These are phyloP conservation scores for Zenarchopterus dispar DNA, from an alignment of 2,797 vertebrate species.

Conservation along the genomic window DNA sequence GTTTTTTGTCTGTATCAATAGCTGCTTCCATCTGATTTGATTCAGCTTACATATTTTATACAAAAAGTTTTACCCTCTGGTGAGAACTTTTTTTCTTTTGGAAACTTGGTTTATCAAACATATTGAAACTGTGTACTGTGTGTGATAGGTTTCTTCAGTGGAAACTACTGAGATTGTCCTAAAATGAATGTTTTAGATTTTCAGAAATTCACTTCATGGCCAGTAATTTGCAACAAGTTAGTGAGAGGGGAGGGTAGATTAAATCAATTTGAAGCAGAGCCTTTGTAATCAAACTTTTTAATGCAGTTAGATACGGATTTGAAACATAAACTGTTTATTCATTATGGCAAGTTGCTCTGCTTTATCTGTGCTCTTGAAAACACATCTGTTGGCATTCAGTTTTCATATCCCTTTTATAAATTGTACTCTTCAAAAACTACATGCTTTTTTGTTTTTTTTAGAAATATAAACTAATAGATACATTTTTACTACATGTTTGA, in stretches of 20 bases:
- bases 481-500: slow-evolving; percentile 84
- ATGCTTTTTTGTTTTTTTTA: slow-evolving; percentile 59
- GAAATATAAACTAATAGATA: slow-evolving; percentile 74
- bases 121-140: slow-evolving; percentile 61
- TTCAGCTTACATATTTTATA: slow-evolving; percentile 40
- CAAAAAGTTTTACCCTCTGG: slow-evolving; percentile 36
- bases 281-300: slow-evolving; percentile 64
- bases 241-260: slow-evolving; percentile 41
- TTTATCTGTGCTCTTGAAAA: slow-evolving; percentile 48
- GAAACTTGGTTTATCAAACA: slow-evolving; percentile 39
- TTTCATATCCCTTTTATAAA: slow-evolving; percentile 38
- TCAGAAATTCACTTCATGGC: slow-evolving; percentile 58
- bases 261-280: slow-evolving; percentile 47
- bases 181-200: slow-evolving; percentile 54
- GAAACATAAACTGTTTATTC: slow-evolving; percentile 51
- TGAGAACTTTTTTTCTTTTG: slow-evolving; percentile 33
- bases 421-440: slow-evolving; percentile 52
- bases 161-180: slow-evolving; percentile 47
- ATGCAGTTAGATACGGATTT: slow-evolving; percentile 49
- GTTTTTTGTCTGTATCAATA: slow-evolving; percentile 43
- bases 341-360: slow-evolving; percentile 49
- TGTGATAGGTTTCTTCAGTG: slow-evolving; percentile 48
- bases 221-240: slow-evolving; percentile 67
- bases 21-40: slow-evolving; percentile 51
- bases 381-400: slow-evolving; percentile 26